A percentile compares a stretch with the other conserved stretches of the same genome.
Conservation (phyloP, 2,113 vertebrate genomes). For the Sclerurus mexicanus region DNA sequence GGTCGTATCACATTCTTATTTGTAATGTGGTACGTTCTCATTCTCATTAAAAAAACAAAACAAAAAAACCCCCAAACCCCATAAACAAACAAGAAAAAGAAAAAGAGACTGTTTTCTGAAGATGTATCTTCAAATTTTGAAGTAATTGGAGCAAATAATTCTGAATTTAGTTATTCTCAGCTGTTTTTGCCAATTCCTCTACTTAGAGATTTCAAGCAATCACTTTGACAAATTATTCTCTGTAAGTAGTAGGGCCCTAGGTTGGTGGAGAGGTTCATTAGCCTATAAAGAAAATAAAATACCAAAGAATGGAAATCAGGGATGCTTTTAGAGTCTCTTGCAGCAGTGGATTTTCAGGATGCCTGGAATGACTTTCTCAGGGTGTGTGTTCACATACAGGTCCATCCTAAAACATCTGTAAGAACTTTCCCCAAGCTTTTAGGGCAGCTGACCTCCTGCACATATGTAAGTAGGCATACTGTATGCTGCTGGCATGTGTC, state of each 20-base stretch:
- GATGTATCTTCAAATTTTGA: not conserved
- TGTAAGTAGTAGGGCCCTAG: not conserved
- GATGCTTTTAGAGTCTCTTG: not conserved
- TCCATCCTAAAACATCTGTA: not conserved
- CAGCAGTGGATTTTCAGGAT: not conserved
- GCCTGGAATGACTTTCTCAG: not conserved
- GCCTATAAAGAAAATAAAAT: not conserved
- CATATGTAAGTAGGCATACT: not conserved
- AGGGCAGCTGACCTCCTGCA: not conserved
- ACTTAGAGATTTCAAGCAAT: not conserved
- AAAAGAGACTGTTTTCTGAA: not conserved
- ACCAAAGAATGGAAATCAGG: not conserved
- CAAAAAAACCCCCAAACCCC: not conserved
- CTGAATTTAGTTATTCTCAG: not conserved
- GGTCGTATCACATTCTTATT: not conserved
- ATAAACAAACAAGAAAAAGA: not conserved
- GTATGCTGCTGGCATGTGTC: not conserved
- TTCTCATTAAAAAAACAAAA: not conserved
- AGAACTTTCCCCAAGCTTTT: not conserved
- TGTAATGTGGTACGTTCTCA: accelerated
- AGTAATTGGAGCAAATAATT: not conserved
- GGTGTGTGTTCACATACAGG: not conserved
- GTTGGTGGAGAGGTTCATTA: not conserved
- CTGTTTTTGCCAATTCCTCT: not conserved
- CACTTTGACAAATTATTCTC: not conserved